Percentiles rank a stretch among this genome's conserved stretches.
These are phyloP conservation scores for Parauchenoglanis ngamensis DNA, from an alignment of 2,797 vertebrate species.

Conservation along the genomic window DNA sequence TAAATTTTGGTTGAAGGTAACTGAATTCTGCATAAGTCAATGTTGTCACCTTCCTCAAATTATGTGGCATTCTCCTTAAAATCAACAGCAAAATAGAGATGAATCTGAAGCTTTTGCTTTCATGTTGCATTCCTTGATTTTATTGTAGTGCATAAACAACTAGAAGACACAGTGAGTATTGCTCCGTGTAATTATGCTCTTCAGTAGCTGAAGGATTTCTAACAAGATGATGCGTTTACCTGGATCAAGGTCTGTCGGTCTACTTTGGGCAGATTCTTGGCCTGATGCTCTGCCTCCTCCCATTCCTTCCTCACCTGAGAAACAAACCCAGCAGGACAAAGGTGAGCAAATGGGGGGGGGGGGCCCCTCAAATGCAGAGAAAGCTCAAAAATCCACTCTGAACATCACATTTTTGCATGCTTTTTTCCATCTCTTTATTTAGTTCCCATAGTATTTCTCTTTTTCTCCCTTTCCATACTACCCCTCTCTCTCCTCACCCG, in stretches of 20 bases:
- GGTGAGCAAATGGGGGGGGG: background rate
- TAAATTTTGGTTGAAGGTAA: no score
- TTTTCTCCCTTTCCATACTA: background rate
- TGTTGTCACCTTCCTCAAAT: background rate
- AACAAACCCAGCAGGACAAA: background rate
- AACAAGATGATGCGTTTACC: slow-evolving; percentile 72
- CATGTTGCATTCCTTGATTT: background rate
- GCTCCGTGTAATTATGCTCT: background rate
- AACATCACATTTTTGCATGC: background rate
- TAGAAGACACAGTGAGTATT: background rate
- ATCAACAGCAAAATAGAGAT: background rate
- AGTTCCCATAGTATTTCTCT: background rate
- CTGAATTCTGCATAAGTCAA: background rate
- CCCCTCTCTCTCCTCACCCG: slow-evolving; percentile 76
- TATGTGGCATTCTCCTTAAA: background rate
- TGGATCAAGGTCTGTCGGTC: slow-evolving; percentile 96
- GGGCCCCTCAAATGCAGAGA: background rate
- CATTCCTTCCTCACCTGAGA: slow-evolving; percentile 94
- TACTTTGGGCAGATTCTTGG: slow-evolving; percentile 93
- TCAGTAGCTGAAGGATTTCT: background rate
- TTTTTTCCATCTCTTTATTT: background rate
- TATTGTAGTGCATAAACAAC: background rate
- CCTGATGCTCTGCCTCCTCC: slow-evolving; percentile 94
- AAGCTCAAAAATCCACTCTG: background rate
- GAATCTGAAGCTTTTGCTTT: background rate